Conservation (phyloP, 2,797 vertebrate species). For the Clarias fuscus region DNA sequence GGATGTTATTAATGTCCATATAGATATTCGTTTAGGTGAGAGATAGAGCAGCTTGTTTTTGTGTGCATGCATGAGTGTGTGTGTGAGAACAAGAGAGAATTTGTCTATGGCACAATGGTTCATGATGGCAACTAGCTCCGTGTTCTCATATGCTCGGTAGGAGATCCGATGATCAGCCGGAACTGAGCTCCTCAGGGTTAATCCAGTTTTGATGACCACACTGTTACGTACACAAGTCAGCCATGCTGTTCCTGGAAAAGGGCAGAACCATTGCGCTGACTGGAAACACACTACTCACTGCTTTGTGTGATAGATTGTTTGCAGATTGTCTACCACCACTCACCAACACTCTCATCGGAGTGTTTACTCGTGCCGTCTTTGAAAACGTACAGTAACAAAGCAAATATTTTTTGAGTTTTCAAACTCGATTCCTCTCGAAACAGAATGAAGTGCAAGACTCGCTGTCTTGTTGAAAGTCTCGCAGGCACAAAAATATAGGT, state of each 20-base stretch:
- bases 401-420: not conserved
- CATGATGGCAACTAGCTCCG: not conserved
- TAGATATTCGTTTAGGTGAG: conserved; percentile 9
- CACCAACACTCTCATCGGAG: not conserved
- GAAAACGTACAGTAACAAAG: not conserved
- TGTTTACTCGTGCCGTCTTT: not conserved
- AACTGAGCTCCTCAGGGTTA: conserved; percentile 48
- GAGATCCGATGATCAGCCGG: not conserved
- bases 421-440: not conserved
- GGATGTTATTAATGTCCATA: conserved; percentile 32
- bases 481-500: not conserved
- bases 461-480: not conserved
- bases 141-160: not conserved
- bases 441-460: not conserved
- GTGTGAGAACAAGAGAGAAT: not conserved
- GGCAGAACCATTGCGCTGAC: conserved; percentile 56
- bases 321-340: not conserved
- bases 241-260: conserved; percentile 63
- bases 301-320: conserved; percentile 54
- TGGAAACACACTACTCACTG: conserved; percentile 61
- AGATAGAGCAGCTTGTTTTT: not conserved
- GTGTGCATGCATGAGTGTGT: conserved; percentile 4
- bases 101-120: not conserved
- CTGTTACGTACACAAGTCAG: conserved; percentile 54
- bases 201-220: conserved; percentile 63